Evolutionary conservation across 2,888 invertebrate genomes (phyloP).

Genomic region (Drosophila paranaensis): DNA sequence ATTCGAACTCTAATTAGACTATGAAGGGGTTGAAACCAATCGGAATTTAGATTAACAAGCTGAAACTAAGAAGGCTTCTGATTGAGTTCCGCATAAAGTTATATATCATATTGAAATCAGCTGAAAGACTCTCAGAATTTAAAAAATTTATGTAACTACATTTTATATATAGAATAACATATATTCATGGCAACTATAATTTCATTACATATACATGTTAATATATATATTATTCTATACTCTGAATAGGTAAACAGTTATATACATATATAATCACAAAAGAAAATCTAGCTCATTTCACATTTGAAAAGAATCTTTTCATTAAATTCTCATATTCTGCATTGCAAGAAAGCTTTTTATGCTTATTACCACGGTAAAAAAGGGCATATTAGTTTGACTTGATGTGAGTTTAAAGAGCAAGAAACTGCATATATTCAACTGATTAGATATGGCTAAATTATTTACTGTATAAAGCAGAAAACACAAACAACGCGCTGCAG

Average conservation of each 20-base stretch:
- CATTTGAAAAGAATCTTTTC: conserved; percentile 5
- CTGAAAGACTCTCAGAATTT: too few species aligned
- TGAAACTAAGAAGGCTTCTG: neutral
- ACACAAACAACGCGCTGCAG: too few species aligned
- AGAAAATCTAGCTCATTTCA: conserved; percentile 1
- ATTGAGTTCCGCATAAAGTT: neutral
- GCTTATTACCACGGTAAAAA: neutral
- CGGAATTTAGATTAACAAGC: neutral
- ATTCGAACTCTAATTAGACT: neutral
- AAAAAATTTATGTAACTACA: neutral
- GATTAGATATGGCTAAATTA: too few species aligned
- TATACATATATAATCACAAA: too few species aligned
- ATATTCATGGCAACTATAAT: too few species aligned
- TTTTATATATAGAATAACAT: neutral
- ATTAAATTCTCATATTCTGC: conserved; percentile 4
- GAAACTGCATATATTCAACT: too few species aligned
- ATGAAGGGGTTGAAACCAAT: neutral
- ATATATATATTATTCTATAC: too few species aligned
- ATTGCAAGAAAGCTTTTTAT: neutral
- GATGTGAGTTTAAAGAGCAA: too few species aligned
- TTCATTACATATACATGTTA: too few species aligned
- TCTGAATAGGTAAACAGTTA: neutral
- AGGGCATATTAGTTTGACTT: neutral
- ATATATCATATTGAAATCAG: neutral
- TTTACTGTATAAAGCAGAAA: too few species aligned